These are phyloP conservation scores for Eupithecia insigniata DNA, from an alignment of 2,888 invertebrate species.

Conservation along the genomic window DNA sequence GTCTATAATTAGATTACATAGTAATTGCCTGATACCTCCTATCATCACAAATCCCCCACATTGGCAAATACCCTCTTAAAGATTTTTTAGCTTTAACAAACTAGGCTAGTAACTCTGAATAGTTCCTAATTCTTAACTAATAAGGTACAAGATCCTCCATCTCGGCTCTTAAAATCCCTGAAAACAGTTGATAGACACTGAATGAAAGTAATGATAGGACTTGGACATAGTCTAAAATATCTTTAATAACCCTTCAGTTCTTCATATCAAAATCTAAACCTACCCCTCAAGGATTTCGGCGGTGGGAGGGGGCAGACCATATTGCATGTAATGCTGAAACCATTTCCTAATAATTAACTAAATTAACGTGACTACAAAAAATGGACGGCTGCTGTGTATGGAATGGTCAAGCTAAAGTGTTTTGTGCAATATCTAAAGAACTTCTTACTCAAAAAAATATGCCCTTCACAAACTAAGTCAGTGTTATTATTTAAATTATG, in stretches of 20 bases:
- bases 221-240: background rate
- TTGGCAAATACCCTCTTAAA: background rate
- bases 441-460: background rate
- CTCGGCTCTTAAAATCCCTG: constrained; percentile 1
- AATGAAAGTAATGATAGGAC: background rate
- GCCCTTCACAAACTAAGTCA: background rate
- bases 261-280: too few species aligned
- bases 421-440: constrained; percentile 32
- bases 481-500: background rate
- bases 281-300: too few species aligned
- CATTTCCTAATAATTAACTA: background rate
- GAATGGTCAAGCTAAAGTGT: constrained; percentile 47
- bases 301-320: too few species aligned
- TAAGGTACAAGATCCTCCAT: constrained; percentile 4
- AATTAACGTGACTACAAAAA: constrained; percentile 46
- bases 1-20: background rate
- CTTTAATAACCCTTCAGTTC: too few species aligned
- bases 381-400: constrained; percentile 56
- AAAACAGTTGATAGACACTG: background rate
- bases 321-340: background rate
- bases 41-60: background rate
- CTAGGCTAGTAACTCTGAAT: background rate
- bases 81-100: background rate
- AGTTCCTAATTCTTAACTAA: background rate
- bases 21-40: background rate